Percentiles rank a stretch among this genome's conserved stretches.
These are phyloP conservation scores for Bambusicola thoracicus DNA, from an alignment of 2,113 vertebrate species.

Conservation along the genomic window DNA sequence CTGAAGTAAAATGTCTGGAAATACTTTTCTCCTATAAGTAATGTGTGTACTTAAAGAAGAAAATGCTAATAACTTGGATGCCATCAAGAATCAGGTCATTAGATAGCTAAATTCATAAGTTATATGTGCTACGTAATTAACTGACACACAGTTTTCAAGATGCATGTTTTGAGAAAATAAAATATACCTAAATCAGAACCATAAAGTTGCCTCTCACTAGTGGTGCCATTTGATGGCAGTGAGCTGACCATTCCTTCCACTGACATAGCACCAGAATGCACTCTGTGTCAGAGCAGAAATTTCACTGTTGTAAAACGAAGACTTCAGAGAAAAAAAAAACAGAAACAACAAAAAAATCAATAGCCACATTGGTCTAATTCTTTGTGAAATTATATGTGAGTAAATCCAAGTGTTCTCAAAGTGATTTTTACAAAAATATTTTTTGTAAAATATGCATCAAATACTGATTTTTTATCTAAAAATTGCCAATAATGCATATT, in stretches of 20 bases:
- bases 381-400: neutral
- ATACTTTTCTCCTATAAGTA: neutral
- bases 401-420: neutral
- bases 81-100: neutral
- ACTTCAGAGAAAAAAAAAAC: neutral
- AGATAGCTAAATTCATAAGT: neutral
- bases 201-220: neutral
- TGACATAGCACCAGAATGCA: accelerated
- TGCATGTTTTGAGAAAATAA: neutral
- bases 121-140: neutral
- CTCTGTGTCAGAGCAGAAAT: neutral
- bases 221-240: neutral
- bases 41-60: neutral
- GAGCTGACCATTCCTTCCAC: neutral
- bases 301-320: neutral
- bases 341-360: neutral
- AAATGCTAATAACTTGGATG: neutral
- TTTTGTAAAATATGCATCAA: neutral
- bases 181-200: neutral
- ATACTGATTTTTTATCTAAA: neutral
- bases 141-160: neutral
- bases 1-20: constrained; percentile 16
- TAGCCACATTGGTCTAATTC: accelerated
- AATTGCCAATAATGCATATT: neutral
- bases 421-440: neutral